phyloP scores from a whole-genome alignment of 2,113 vertebrate genomes.

The Lonchura striata region DNA sequence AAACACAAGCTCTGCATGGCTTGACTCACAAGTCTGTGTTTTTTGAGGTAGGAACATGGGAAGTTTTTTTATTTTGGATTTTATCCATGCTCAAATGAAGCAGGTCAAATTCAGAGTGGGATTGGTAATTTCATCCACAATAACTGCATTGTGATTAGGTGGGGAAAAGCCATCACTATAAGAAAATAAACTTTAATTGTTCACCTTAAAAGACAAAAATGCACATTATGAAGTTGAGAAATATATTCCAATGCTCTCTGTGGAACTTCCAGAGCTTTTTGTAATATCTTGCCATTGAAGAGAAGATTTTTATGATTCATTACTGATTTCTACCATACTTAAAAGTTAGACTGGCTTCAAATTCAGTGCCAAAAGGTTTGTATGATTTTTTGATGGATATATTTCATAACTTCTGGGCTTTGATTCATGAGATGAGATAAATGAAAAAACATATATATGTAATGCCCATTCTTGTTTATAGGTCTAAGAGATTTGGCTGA shows the following conservation, averaged over 20 bases:
- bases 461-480: background rate
- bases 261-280: background rate
- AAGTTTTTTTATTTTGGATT: background rate
- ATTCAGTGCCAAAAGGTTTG: background rate
- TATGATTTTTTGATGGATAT: background rate
- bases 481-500: background rate
- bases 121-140: background rate
- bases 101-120: background rate
- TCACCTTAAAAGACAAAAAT: background rate
- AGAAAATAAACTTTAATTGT: background rate
- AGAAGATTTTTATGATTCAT: background rate
- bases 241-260: background rate
- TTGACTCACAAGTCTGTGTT: background rate
- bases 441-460: background rate
- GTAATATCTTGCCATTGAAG: background rate
- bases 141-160: background rate
- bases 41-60: background rate
- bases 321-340: background rate
- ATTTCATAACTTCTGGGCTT: background rate
- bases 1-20: rapidly evolving
- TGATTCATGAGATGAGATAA: background rate
- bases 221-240: background rate
- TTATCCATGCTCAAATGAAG: background rate
- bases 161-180: background rate
- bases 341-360: background rate